These are phyloP conservation scores for Leucozona laternaria DNA, from an alignment of 2,888 invertebrate genomes.

Conservation along the genomic window DNA sequence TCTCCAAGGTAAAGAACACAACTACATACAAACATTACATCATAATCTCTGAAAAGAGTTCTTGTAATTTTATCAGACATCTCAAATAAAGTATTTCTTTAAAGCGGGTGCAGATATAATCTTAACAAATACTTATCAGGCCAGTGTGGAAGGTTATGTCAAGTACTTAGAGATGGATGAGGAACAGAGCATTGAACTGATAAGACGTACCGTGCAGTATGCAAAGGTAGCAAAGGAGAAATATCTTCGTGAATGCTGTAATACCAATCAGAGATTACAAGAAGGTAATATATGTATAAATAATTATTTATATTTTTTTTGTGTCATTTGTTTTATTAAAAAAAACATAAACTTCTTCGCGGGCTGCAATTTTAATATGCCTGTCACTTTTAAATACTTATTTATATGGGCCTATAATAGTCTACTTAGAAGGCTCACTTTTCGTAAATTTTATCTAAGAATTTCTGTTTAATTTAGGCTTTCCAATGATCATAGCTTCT, in stretches of 20 bases:
- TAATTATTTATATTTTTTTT: not conserved
- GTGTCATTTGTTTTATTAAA: not conserved
- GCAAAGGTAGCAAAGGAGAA: slow-evolving; percentile 89
- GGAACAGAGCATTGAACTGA: slow-evolving; percentile 88
- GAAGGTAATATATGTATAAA: slow-evolving; percentile 67
- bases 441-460: not conserved
- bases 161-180: slow-evolving; percentile 89
- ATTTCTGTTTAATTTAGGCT: slow-evolving; percentile 76
- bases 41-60: too few species aligned
- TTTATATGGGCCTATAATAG: too few species aligned
- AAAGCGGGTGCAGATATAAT: slow-evolving; percentile 94
- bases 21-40: too few species aligned
- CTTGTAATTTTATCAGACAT: not conserved
- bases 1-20: slow-evolving; percentile 86
- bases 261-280: slow-evolving; percentile 79
- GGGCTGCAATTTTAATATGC: not conserved
- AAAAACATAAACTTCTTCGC: not conserved
- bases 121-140: slow-evolving; percentile 95
- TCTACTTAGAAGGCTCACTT: too few species aligned
- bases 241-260: slow-evolving; percentile 85
- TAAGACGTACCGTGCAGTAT: slow-evolving; percentile 89
- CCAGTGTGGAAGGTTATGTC: slow-evolving; percentile 90
- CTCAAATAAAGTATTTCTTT: slow-evolving; percentile 14
- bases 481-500: slow-evolving; percentile 92
- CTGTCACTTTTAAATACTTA: too few species aligned